Conservation (phyloP, 2,113 vertebrate species). For the Bolborhynchus lineola region DNA sequence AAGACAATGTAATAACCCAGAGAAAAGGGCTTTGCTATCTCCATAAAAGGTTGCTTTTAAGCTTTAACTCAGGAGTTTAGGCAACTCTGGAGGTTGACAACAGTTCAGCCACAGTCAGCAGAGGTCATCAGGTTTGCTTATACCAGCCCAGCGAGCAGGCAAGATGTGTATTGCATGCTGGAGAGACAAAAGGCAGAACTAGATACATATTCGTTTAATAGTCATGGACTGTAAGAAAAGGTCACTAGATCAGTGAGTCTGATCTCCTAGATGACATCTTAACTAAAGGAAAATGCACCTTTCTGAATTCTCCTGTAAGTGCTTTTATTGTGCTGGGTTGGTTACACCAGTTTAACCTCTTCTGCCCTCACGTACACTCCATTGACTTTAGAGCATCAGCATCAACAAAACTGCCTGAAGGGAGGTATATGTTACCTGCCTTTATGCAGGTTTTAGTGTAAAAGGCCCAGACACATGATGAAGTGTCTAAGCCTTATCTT, state of each 20-base stretch:
- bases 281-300: not conserved
- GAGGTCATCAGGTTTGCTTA: not conserved
- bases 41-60: not conserved
- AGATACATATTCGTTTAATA: not conserved
- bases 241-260: not conserved
- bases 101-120: not conserved
- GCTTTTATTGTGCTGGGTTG: not conserved
- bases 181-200: not conserved
- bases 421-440: not conserved
- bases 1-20: not conserved
- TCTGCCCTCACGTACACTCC: not conserved
- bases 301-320: not conserved
- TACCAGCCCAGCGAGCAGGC: too few relatives aligned
- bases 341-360: conserved; percentile 15
- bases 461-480: not conserved
- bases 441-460: not conserved
- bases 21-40: not conserved
- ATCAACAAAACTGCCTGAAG: not conserved
- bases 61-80: not conserved
- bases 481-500: not conserved
- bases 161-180: not conserved
- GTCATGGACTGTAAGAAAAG: not conserved
- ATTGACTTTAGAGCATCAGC: not conserved
- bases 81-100: not conserved
- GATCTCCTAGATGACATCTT: not conserved